Base-by-base conservation (phyloP, 2,888 invertebrate species). In the Mesorhabditis belari region DNA sequence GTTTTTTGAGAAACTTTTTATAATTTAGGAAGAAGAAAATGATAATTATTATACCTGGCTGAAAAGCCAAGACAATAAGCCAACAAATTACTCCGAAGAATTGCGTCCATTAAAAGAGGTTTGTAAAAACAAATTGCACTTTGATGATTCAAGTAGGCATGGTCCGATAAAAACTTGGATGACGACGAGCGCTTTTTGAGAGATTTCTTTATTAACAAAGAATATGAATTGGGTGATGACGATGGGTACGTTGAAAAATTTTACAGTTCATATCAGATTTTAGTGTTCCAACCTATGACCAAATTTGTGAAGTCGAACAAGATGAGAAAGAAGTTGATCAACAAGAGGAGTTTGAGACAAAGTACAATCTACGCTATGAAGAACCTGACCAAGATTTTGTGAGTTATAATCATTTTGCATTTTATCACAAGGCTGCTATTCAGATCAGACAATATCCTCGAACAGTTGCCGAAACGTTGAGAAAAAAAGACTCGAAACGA, bases 301-400 rank as follows among this genome's bases (percentile, higher is more conserved):
- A 88, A 81, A 85, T 88, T 69, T 84, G 87, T 5, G 86, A 87
- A 63, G 85, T 86, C 0, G 88, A 88, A 0, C 90, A 89, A 60
- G 92, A 93, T 80, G 91, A 92, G 80, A 84, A 86, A 68, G 86
- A 87, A 67, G 61, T 77, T 53, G 88, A 89, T 74, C 87, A 88
- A 79, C 91, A 91, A 82, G 90, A 90, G 67, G 87, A 89, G 82
- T 96, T 93, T 84, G 95, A 96, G 81, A 87, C 90, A 53, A 93
- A 94, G 70, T 96, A 89, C 82, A 95, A 96, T 85, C 94, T 92
- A 82, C 86, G 96, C 66, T 96, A 89, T 82, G 94, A 98, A 82
- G 94, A 96, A 82, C 95, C 93, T 0, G 94, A 95, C 82, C 87
- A 88, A 55, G 91, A 93, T 73, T 93, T 84, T 79, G 83, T 83